Base-by-base conservation (phyloP, 2,888 invertebrate genomes). In the Lithosia quadra region DNA sequence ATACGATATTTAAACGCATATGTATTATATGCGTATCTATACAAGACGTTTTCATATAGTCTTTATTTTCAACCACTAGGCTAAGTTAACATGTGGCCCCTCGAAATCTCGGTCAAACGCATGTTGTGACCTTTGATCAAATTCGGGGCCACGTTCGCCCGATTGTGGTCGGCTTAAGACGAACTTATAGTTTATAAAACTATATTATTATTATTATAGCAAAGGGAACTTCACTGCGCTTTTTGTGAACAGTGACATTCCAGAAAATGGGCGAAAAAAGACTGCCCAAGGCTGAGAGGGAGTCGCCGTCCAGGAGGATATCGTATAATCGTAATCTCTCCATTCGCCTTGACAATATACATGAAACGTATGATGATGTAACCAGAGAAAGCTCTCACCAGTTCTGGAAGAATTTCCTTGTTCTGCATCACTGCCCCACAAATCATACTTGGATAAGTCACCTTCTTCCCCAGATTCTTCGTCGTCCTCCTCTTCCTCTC, bases 391-490 rank as follows among this genome's bases (percentile, higher is more conserved):
- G 15, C 21, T 18, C 66, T 77, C 74, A 90, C 91, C 92, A 74
- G 84, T 71, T 85, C 92, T 92, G 2, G 90, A 88, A 33, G 91
- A 81, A 72, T 87, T 87, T 63, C 88, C 89, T 75, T 95, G 90
- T 69, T 95, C 96, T 60, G 96, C 96, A 72, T 96, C 96, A 76
- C 96, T 96, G 71, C 97, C 97, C 96, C 97, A 97, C 58, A 98
- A 92, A 86, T 97, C 97, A 88, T 98, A 98, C 87, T 97, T 97
- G 33, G 97, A 97, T 62, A 97, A 93, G 88, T 98, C 97, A 15
- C 96, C 97, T 65, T 95, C 95, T 67, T 96, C 96, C 0, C 96
- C 96, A 0, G 96, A 96, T 67, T 96, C 96, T 63, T 95, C 95
- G 10, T 96, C 96, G 0, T 96, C 96, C 0, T 96, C 96, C 0